phyloP scores from a whole-genome alignment of 2,113 vertebrate genomes.

The Mastomys natalensis region DNA sequence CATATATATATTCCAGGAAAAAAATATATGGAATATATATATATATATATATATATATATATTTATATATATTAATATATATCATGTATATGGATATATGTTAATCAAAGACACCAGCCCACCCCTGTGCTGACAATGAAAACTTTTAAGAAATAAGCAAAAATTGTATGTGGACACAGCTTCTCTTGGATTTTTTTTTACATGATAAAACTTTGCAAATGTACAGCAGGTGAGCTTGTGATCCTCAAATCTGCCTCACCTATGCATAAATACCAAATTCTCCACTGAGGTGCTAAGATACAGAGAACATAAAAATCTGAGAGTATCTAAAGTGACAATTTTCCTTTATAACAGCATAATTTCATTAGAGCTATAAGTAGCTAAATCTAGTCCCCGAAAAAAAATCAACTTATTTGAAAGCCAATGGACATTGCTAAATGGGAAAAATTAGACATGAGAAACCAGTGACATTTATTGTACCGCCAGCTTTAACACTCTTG shows the following conservation, averaged over 20 bases:
- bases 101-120: constrained; percentile 68
- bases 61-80: neutral
- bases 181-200: constrained; percentile 66
- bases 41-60: neutral
- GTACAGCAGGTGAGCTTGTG: constrained; percentile 77
- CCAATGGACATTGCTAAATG: constrained; percentile 70
- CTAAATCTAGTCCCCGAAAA: constrained; percentile 58
- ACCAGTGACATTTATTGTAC: constrained; percentile 75
- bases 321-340: constrained; percentile 72
- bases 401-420: constrained; percentile 68
- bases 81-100: neutral
- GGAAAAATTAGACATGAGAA: constrained; percentile 70
- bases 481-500: constrained; percentile 65
- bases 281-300: constrained; percentile 75
- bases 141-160: constrained; percentile 72
- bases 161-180: constrained; percentile 31
- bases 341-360: constrained; percentile 62
- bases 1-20: no score
- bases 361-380: constrained; percentile 52
- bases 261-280: constrained; percentile 82
- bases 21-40: no score
- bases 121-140: constrained; percentile 64
- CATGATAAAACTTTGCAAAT: constrained; percentile 71
- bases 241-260: constrained; percentile 84
- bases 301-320: constrained; percentile 71